Conservation (phyloP, 2,888 invertebrate genomes). For the Portevinia maculata region DNA sequence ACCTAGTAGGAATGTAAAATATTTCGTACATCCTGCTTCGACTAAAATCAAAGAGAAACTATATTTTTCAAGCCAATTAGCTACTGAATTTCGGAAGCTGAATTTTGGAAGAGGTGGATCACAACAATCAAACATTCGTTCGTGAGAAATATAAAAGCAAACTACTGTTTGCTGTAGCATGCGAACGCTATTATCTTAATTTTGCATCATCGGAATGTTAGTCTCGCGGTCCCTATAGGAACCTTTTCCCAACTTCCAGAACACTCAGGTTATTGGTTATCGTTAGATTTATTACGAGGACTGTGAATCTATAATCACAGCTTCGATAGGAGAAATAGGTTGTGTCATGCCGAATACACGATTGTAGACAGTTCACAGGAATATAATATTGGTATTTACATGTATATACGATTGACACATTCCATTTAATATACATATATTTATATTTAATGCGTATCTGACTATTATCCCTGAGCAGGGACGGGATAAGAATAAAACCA, state of each 20-base stretch:
- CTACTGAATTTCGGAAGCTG: slow-evolving; percentile 69
- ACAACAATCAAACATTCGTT: slow-evolving; percentile 40
- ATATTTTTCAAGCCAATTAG: slow-evolving; percentile 60
- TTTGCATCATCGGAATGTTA: slow-evolving; percentile 58
- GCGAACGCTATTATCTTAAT: slow-evolving; percentile 65
- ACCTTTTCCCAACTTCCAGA: slow-evolving; percentile 3
- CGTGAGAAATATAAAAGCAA: slow-evolving; percentile 49
- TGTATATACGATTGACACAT: slow-evolving; percentile 33
- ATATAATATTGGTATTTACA: background rate
- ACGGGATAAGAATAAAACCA: too few relatives aligned
- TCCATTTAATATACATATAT: slow-evolving; percentile 14
- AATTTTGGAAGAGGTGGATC: slow-evolving; percentile 47
- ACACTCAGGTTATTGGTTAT: slow-evolving; percentile 10
- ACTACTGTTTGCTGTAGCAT: slow-evolving; percentile 57
- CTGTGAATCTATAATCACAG: slow-evolving; percentile 61
- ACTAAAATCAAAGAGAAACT: slow-evolving; percentile 25
- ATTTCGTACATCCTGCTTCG: slow-evolving; percentile 50
- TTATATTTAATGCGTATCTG: too few relatives aligned
- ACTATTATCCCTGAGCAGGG: too few relatives aligned
- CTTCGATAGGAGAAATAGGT: slow-evolving; percentile 28
- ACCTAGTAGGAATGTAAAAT: slow-evolving; percentile 42
- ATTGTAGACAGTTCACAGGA: slow-evolving; percentile 10
- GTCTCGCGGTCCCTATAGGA: slow-evolving; percentile 1
- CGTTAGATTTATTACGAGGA: slow-evolving; percentile 46
- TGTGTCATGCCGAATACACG: slow-evolving; percentile 13